Conservation (phyloP, 1,140 invertebrate species). For the Camponotus vicinus region DNA sequence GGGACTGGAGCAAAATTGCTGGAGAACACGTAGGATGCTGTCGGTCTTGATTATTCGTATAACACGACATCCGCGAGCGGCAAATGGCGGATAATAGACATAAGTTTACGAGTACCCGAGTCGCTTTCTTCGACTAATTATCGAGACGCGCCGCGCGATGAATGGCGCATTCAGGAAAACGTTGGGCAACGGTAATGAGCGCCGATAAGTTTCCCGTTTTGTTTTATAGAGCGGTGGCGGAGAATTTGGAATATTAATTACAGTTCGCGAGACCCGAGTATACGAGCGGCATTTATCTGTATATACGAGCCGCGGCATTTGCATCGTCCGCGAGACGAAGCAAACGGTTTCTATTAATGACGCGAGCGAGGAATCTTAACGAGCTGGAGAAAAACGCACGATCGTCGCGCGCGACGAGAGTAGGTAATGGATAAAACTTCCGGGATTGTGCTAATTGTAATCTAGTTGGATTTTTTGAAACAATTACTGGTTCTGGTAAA, state of each 20-base stretch:
- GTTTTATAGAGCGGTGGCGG: not conserved
- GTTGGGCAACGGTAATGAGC: slow-evolving; percentile 23
- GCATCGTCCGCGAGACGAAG: not conserved
- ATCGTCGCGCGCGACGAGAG: not conserved
- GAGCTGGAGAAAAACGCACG: not conserved
- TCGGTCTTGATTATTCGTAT: slow-evolving; percentile 38
- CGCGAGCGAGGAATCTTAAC: slow-evolving; percentile 27
- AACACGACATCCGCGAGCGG: slow-evolving; percentile 23
- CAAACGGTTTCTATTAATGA: slow-evolving; percentile 34
- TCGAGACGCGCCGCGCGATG: slow-evolving; percentile 33
- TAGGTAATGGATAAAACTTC: no score
- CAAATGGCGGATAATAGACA: slow-evolving; percentile 35
- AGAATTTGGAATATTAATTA: slow-evolving; percentile 54
- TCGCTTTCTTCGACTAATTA: slow-evolving; percentile 55
- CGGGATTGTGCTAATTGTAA: no score
- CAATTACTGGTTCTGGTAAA: no score
- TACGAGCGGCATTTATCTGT: slow-evolving; percentile 1
- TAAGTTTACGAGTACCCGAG: slow-evolving; percentile 24
- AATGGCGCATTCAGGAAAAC: slow-evolving; percentile 51
- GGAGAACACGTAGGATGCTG: slow-evolving; percentile 23
- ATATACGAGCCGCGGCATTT: not conserved
- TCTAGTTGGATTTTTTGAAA: no score
- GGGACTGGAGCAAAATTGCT: no score
- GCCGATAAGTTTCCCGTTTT: slow-evolving; percentile 44
- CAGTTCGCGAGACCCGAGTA: slow-evolving; percentile 7